Conservation (phyloP, 1,140 invertebrate species). For the Brachionus calyciflorus region DNA sequence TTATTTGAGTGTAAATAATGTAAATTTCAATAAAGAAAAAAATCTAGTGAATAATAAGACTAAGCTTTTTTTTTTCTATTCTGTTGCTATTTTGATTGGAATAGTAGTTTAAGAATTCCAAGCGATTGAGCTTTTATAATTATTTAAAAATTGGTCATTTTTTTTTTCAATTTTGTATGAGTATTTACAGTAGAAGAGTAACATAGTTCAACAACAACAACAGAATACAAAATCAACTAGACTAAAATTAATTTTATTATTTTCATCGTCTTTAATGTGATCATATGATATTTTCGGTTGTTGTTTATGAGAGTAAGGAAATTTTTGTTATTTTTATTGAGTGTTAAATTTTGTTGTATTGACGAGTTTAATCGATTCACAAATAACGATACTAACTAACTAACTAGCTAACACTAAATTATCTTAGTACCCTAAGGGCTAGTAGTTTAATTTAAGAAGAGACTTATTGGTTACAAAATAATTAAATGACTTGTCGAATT, state of each 20-base stretch:
- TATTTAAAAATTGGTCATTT: too few relatives aligned
- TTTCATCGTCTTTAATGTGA: slow-evolving; percentile 28
- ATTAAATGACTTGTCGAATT: slow-evolving; percentile 18
- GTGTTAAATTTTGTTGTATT: background rate
- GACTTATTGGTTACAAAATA: slow-evolving; percentile 34
- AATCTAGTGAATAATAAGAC: too few relatives aligned
- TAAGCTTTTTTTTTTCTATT: slow-evolving; percentile 2
- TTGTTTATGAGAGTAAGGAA: background rate
- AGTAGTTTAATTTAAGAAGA: background rate
- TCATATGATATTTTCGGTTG: slow-evolving; percentile 9
- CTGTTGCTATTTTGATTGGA: slow-evolving; percentile 1
- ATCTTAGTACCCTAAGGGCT: background rate
- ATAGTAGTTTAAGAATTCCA: too few relatives aligned
- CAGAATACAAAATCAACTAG: slow-evolving; percentile 11
- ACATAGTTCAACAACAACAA: slow-evolving; percentile 9
- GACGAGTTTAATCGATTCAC: background rate
- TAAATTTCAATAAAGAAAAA: background rate
- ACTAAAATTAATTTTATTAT: slow-evolving; percentile 39
- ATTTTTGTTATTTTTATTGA: background rate
- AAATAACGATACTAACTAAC: slow-evolving; percentile 7
- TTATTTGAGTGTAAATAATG: slow-evolving; percentile 34
- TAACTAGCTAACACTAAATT: background rate
- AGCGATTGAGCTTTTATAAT: slow-evolving; percentile 28
- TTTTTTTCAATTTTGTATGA: too few relatives aligned
- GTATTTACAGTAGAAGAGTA: background rate